These are phyloP conservation scores for Harpalus rufipes DNA, from an alignment of 2,888 invertebrate genomes.

Conservation along the genomic window DNA sequence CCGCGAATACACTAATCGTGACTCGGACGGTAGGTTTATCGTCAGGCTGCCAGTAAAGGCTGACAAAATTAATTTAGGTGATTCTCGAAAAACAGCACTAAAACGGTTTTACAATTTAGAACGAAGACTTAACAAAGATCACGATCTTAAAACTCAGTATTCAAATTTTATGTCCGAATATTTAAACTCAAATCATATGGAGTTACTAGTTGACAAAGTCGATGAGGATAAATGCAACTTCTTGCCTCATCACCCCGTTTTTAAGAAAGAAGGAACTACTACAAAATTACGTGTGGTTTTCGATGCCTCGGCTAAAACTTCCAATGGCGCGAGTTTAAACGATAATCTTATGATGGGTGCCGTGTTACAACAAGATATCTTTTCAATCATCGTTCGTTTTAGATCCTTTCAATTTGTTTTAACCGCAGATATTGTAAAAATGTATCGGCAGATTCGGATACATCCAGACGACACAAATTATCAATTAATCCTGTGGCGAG, in stretches of 20 bases:
- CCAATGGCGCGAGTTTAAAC: not conserved
- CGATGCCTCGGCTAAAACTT: not conserved
- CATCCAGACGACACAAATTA: not conserved
- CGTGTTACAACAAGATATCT: not conserved
- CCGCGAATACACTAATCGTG: not conserved
- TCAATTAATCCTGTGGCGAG: conserved; percentile 70
- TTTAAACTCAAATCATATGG: not conserved
- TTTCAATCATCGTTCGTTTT: not conserved
- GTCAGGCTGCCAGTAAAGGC: not conserved
- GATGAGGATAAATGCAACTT: not conserved
- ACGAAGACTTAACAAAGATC: not conserved
- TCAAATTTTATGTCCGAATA: not conserved
- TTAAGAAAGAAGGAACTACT: not conserved
- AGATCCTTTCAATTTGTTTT: not conserved
- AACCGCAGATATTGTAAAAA: not conserved
- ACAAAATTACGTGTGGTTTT: no score
- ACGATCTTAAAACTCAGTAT: not conserved
- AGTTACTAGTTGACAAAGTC: not conserved
- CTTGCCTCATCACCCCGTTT: not conserved
- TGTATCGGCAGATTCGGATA: not conserved
- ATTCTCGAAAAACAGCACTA: not conserved
- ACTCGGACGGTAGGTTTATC: not conserved
- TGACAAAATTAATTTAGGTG: not conserved
- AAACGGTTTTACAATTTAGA: conserved; percentile 5
- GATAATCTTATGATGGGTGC: not conserved